Conservation (phyloP, 1,140 invertebrate genomes). For the Cherax destructor region DNA sequence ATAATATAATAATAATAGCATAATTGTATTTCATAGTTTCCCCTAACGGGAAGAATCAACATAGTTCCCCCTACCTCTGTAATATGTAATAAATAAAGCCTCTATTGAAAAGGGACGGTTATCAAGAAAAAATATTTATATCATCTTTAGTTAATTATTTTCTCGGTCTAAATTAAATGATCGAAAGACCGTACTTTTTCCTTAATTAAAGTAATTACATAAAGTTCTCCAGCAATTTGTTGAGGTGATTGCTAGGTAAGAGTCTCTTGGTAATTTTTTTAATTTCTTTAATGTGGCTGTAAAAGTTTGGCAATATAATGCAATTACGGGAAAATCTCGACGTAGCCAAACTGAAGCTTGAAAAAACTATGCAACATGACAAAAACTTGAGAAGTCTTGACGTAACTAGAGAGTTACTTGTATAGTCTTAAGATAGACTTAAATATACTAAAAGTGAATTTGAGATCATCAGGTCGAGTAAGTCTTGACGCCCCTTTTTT, state of each 20-base stretch:
- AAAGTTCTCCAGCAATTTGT: not conserved
- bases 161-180: not conserved
- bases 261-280: not conserved
- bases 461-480: too few relatives aligned
- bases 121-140: not conserved
- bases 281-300: conserved; percentile 22
- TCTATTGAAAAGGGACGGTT: not conserved
- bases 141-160: not conserved
- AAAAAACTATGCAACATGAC: too few relatives aligned
- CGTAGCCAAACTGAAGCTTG: not conserved
- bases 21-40: too few relatives aligned
- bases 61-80: too few relatives aligned
- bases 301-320: conserved; percentile 1
- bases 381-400: too few relatives aligned
- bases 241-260: not conserved
- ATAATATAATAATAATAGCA: too few relatives aligned
- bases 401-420: too few relatives aligned
- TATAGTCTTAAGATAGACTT: too few relatives aligned
- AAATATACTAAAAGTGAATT: too few relatives aligned
- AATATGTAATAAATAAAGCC: too few relatives aligned
- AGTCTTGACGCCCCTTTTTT: too few relatives aligned
- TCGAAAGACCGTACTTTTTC: not conserved
- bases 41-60: not conserved
- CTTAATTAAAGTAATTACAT: conserved; percentile 2
- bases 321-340: conserved; percentile 5